These are phyloP conservation scores for Bubo scandiacus DNA, from an alignment of 2,113 vertebrate species.

Conservation along the genomic window DNA sequence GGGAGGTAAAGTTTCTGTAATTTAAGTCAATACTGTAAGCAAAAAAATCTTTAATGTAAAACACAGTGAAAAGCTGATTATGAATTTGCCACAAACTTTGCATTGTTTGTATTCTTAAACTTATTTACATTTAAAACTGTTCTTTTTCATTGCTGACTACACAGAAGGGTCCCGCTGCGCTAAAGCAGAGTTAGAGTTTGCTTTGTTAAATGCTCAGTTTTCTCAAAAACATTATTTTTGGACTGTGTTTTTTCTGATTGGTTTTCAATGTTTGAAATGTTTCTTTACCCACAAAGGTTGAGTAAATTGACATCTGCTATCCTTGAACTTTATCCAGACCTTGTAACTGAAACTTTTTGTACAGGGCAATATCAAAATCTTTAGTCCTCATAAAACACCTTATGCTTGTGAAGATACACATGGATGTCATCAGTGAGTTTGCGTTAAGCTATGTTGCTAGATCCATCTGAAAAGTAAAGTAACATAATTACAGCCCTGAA, in stretches of 20 bases:
- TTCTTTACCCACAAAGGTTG: not conserved
- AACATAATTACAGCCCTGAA: not conserved
- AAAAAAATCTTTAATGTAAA: not conserved
- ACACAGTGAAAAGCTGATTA: not conserved
- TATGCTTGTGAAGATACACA: not conserved
- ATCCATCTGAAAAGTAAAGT: not conserved
- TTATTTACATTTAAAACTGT: constrained; percentile 5
- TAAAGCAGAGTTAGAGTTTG: not conserved
- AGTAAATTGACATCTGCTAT: not conserved
- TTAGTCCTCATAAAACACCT: not conserved
- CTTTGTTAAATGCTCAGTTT: not conserved
- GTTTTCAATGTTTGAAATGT: not conserved
- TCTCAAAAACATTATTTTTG: constrained; percentile 3
- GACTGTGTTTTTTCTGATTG: not conserved
- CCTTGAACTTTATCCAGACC: not conserved
- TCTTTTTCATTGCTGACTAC: not conserved
- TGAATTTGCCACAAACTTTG: not conserved
- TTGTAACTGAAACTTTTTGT: not conserved
- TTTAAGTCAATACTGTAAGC: not conserved
- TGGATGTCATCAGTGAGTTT: not conserved
- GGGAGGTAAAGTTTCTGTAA: not conserved
- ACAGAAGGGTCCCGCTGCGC: not conserved
- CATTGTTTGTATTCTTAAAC: not conserved
- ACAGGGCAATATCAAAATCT: not conserved
- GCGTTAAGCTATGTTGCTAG: not conserved